Evolutionary conservation across 2,888 invertebrate genomes (phyloP), one percentile per base, ranked within the genome.

Genomic region (Aphidius colemani): DNA sequence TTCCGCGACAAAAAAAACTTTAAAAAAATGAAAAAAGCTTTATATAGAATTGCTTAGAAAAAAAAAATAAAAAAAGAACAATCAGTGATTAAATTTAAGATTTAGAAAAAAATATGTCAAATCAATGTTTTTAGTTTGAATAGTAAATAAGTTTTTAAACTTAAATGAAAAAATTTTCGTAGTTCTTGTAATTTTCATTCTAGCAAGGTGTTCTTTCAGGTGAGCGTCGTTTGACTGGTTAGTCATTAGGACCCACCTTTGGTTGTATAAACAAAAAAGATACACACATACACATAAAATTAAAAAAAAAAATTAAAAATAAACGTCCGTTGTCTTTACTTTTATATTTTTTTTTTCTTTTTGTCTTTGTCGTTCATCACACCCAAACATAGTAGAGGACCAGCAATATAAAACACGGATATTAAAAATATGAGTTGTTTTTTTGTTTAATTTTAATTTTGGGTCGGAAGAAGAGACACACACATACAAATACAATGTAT

Each of bases 221-320:
- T 30, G 30, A 30, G 5, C 30, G 30, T 30, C 30, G 58, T 66
- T 56, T 61, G 61, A 56, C 58, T 55, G 70, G 74, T 70, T 70
- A 74, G 76, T 75, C 74, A 75, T 75, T 75, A 78, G 73, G 71
- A 65, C 63, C 70, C 30, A 64, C 67, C 70, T 60, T 39, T 53
- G 60, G 39, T 45, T 60, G 51, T 44, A 58, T 59, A 63, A 53
- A 46, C 41, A 63, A 40, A 50, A 11, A 49, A 59, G 41, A 30
- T 2, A 30, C 30, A 30, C 5, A 30, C 30, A 3, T 5, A 30
- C 5, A 3, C 30, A 30, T 30, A 0, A 5, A 30, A 30, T 30
- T 30, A 3, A 3, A 30, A 61, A 58, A 55, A 40, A 59, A 30
- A 30, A 5, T 30, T 5, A 3, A 30, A 61, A 58, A 55, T 40